Conservation (phyloP, 1,140 invertebrate genomes). For the Drosophila santomea region DNA sequence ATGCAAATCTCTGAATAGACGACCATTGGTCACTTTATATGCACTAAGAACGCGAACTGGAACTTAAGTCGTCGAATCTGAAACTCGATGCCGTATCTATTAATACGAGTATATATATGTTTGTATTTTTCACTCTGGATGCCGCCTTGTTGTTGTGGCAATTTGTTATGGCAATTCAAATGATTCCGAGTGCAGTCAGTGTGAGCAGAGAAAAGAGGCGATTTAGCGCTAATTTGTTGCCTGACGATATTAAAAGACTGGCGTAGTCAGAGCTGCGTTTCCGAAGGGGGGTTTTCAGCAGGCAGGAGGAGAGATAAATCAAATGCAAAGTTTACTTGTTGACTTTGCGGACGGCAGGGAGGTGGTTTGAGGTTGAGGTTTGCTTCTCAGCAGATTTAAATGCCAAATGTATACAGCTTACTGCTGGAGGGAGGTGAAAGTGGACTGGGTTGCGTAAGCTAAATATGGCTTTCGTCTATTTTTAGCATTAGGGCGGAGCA, state of each 20-base stretch:
- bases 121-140: not conserved
- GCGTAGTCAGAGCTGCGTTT: conserved; percentile 1
- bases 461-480: conserved; percentile 40
- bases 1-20: conserved; percentile 32
- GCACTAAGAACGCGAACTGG: conserved; percentile 27
- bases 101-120: not conserved
- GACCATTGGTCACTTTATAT: conserved; percentile 14
- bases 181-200: conserved; percentile 23
- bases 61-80: conserved; percentile 11
- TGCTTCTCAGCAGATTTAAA: conserved; percentile 39
- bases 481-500: conserved; percentile 29
- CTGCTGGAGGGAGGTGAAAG: conserved; percentile 6
- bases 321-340: conserved; percentile 72
- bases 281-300: not conserved
- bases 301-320: conserved; percentile 41
- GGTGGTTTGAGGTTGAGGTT: conserved; percentile 33
- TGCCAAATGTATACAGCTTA: conserved; percentile 51
- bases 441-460: conserved; percentile 13
- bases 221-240: conserved; percentile 52
- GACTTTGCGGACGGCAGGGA: conserved; percentile 42
- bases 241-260: conserved; percentile 54
- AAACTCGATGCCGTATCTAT: conserved; percentile 31
- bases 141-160: not conserved
- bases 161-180: conserved; percentile 20
- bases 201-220: not conserved